Percentiles rank a stretch among this genome's conserved stretches.
Conservation (phyloP, 1,140 invertebrate genomes). For the Phortica variegata region DNA sequence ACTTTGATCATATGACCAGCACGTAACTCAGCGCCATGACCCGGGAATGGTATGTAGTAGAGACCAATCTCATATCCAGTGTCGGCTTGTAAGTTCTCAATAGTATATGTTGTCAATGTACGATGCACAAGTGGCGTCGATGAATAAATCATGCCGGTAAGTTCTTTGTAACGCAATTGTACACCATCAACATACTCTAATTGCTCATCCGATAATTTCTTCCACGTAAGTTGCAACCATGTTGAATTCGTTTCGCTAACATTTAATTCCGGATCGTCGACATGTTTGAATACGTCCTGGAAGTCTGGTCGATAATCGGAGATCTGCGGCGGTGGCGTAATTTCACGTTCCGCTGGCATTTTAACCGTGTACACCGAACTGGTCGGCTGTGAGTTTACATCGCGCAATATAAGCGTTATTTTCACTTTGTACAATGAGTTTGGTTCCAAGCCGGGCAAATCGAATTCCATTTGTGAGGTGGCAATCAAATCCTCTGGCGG, state of each 20-base stretch:
- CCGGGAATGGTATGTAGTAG: conserved; percentile 73
- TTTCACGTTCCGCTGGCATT: conserved; percentile 60
- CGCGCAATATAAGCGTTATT: conserved; percentile 72
- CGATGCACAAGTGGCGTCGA: conserved; percentile 76
- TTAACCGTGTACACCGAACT: conserved; percentile 73
- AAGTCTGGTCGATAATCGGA: conserved; percentile 52
- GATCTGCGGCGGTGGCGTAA: conserved; percentile 51
- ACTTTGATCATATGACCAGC: conserved; percentile 69
- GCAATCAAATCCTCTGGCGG: conserved; percentile 81
- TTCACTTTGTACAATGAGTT: conserved; percentile 80
- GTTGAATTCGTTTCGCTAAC: conserved; percentile 75
- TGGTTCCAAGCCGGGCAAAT: conserved; percentile 72
- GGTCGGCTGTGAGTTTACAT: conserved; percentile 70
- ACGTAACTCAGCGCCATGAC: conserved; percentile 71
- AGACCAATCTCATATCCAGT: conserved; percentile 76
- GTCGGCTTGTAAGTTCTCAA: conserved; percentile 71
- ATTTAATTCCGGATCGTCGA: conserved; percentile 68
- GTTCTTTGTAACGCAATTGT: conserved; percentile 69
- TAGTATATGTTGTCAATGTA: conserved; percentile 66
- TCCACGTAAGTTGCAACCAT: conserved; percentile 76
- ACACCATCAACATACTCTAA: conserved; percentile 66
- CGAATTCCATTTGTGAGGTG: conserved; percentile 80
- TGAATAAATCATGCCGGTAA: conserved; percentile 70
- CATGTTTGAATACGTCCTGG: conserved; percentile 50
- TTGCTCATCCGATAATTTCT: conserved; percentile 77